These are phyloP conservation scores for Lobophora halterata DNA, from an alignment of 2,888 invertebrate genomes.

Conservation along the genomic window DNA sequence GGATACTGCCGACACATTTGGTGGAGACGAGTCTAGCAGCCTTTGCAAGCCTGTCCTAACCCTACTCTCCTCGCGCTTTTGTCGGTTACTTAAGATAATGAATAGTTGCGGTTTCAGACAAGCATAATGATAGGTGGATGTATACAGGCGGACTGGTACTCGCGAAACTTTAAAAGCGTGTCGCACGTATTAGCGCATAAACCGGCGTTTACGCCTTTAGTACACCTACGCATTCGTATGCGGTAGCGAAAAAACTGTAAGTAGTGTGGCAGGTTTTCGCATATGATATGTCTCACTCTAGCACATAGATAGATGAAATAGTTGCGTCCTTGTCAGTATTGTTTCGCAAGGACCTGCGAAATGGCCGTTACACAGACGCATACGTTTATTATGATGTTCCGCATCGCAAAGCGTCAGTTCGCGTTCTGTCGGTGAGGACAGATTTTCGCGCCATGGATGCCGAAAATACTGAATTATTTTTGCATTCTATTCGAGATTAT, in stretches of 20 bases:
- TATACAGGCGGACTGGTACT: too few species aligned
- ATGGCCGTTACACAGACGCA: conserved; percentile 15
- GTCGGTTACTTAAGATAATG: too few species aligned
- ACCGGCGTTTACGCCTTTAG: too few species aligned
- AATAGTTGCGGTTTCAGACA: too few species aligned
- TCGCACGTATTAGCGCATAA: too few species aligned
- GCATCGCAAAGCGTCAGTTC: conserved; percentile 14
- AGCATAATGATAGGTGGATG: too few species aligned
- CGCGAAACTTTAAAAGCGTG: too few species aligned
- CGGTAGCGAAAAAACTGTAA: conserved; percentile 10
- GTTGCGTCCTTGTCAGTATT: conserved; percentile 17
- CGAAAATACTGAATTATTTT: conserved; percentile 58
- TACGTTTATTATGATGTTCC: conserved; percentile 12
- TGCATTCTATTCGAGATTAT: conserved; percentile 31
- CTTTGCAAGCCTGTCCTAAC: too few species aligned
- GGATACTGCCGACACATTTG: too few species aligned
- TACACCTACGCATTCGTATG: conserved; percentile 8
- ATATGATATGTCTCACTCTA: conserved; percentile 7
- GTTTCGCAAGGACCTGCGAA: conserved; percentile 13
- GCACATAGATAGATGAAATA: conserved; percentile 12
- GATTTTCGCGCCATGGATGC: conserved; percentile 31
- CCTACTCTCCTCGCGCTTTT: too few species aligned
- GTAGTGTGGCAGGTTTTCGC: conserved; percentile 7
- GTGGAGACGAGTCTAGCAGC: too few species aligned
- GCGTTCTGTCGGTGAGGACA: conserved; percentile 15